A percentile compares a stretch with the other conserved stretches of the same genome.
These are phyloP conservation scores for Hirtodrosophila histrioides DNA, from an alignment of 2,888 invertebrate genomes.

Conservation along the genomic window DNA sequence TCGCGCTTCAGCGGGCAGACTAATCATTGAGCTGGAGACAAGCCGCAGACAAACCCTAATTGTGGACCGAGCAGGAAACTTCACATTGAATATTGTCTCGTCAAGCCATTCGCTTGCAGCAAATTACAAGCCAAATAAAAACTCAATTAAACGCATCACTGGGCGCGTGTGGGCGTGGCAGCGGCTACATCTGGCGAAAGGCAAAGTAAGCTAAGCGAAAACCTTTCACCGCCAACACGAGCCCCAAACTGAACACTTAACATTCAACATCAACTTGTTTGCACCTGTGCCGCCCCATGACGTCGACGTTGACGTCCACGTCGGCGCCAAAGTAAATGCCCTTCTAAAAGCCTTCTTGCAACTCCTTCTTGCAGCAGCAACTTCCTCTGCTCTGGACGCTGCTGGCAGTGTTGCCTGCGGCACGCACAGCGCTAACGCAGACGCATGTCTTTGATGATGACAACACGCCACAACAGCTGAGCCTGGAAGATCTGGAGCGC, in stretches of 20 bases:
- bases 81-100: conserved; percentile 23
- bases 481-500: conserved; percentile 90
- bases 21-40: conserved; percentile 4
- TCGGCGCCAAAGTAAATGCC: conserved; percentile 7
- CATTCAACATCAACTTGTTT: conserved; percentile 15
- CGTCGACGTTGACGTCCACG: too few species aligned
- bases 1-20: neutral
- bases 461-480: conserved; percentile 85
- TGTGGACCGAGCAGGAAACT: conserved; percentile 14
- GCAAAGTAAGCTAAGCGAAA: conserved; percentile 28
- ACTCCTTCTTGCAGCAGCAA: conserved; percentile 24
- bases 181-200: conserved; percentile 50
- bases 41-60: conserved; percentile 14
- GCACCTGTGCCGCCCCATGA: conserved; percentile 4
- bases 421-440: conserved; percentile 31
- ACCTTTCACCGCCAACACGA: conserved; percentile 58
- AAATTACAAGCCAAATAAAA: conserved; percentile 32
- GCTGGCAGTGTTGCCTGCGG: conserved; percentile 26
- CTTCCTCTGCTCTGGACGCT: conserved; percentile 33
- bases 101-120: neutral
- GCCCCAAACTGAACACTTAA: conserved; percentile 10
- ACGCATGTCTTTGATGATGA: conserved; percentile 67
- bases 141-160: conserved; percentile 71
- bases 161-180: conserved; percentile 59
- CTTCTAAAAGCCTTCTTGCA: conserved; percentile 29